Conservation (phyloP, 2,797 vertebrate species). For the Sebastes iracundus region DNA sequence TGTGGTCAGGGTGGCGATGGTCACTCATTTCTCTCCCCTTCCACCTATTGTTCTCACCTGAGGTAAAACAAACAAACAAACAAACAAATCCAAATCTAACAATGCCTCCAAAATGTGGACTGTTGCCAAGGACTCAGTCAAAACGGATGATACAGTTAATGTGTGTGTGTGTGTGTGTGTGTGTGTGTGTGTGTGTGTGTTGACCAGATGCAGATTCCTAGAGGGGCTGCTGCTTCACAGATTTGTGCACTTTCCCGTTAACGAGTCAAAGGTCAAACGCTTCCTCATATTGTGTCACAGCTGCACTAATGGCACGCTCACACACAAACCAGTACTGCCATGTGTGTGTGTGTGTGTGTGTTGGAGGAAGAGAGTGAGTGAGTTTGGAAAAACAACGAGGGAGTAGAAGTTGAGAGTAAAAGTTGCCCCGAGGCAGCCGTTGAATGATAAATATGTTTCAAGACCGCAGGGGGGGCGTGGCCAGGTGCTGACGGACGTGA, state of each 20-base stretch:
- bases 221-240: conserved; percentile 25
- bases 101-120: background rate
- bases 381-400: background rate
- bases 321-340: background rate
- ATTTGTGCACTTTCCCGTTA: conserved; percentile 42
- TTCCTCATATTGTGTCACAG: conserved; percentile 58
- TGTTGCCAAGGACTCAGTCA: conserved; percentile 8
- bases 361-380: background rate
- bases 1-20: background rate
- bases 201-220: conserved; percentile 43
- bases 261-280: conserved; percentile 58
- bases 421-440: conserved; percentile 9
- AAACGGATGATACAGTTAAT: background rate
- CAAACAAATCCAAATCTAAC: conserved; percentile 1
- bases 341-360: background rate
- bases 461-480: background rate
- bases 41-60: conserved; percentile 55
- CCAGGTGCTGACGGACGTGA: background rate
- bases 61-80: conserved; percentile 43
- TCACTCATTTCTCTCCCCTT: conserved; percentile 30
- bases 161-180: background rate
- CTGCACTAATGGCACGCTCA: conserved; percentile 11
- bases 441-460: conserved; percentile 28
- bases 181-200: background rate
- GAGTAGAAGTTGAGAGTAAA: conserved; percentile 31